Evolutionary conservation across 1,140 invertebrate species (phyloP), one percentile per base, ranked within the genome.

Genomic region (Halesus radiatus): DNA sequence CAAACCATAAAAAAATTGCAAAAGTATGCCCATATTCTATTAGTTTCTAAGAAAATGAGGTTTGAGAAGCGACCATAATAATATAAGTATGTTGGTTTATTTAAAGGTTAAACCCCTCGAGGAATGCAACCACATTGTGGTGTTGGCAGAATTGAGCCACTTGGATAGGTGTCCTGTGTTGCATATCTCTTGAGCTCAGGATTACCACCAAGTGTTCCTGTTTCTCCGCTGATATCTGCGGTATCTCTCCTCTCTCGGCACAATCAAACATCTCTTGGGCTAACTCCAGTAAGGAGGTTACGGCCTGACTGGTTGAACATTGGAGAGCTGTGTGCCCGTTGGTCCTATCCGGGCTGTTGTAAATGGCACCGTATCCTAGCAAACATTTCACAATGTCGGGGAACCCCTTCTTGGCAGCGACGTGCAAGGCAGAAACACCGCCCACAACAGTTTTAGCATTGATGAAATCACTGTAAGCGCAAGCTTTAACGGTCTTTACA

Each of bases 381-480:
- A 72, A 18, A 23, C 18, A 50, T 45, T 45, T 72, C 45, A 45
- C 68, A 13, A 72, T 72, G 18, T 72, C 37, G 5, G 8, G 5
- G 32, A 18, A n/a, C 3, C 37, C 37, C 3, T 50, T 72, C 18
- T 23, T 50, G 20, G 7, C 8, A 45, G 68, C 68, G 8, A 45
- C 37, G 10, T 72, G 68, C 22, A 72, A 23, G 23, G 37, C 32
- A 13, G 68, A 50, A 5, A 26, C 45, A 15, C 68, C 68, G 4
- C 10, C 68, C 18, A 72, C n/a, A 16, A 72, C 16, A 3, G 68
- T 72, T 26, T 72, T n/a, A 20, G 37, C 45, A 15, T 72, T 72
- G 37, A 72, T 72, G 18, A 72, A 72, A 50, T 20, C 37, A 16
- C 23, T 53, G 45, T 52, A 53, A 13, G 6, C 18, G 0, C 20